Percentiles rank a stretch among this genome's conserved stretches.
phyloP scores from a whole-genome alignment of 2,113 vertebrate species.

The Amazona vittata region DNA sequence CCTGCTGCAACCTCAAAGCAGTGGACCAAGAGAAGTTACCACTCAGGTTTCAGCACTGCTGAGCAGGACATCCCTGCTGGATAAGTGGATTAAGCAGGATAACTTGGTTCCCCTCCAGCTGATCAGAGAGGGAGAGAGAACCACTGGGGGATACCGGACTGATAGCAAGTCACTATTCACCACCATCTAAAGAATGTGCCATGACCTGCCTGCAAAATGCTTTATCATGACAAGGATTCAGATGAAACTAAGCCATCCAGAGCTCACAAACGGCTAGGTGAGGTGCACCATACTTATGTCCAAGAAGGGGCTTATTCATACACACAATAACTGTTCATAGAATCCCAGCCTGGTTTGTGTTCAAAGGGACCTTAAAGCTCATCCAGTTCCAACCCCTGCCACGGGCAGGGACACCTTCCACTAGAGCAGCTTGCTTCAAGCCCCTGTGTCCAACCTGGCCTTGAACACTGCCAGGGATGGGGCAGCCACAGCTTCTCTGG shows the following conservation, averaged over 20 bases:
- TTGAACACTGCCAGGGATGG: too few species aligned
- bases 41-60: not conserved
- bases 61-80: not conserved
- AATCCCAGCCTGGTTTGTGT: not conserved
- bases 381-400: not conserved
- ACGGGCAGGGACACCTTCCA: not conserved
- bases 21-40: not conserved
- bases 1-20: not conserved
- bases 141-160: not conserved
- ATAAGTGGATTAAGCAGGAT: not conserved
- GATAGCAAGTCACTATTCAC: not conserved
- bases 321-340: accelerated
- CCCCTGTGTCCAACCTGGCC: not conserved
- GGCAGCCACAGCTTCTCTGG: too few species aligned
- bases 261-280: not conserved
- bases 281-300: not conserved
- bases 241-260: not conserved
- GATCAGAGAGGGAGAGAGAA: not conserved
- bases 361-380: not conserved
- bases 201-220: not conserved
- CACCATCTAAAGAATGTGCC: not conserved
- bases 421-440: not conserved
- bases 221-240: not conserved
- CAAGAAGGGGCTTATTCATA: not conserved
- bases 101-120: not conserved